These are phyloP conservation scores for Mythimna impura DNA, from an alignment of 2,888 invertebrate genomes.

Conservation along the genomic window DNA sequence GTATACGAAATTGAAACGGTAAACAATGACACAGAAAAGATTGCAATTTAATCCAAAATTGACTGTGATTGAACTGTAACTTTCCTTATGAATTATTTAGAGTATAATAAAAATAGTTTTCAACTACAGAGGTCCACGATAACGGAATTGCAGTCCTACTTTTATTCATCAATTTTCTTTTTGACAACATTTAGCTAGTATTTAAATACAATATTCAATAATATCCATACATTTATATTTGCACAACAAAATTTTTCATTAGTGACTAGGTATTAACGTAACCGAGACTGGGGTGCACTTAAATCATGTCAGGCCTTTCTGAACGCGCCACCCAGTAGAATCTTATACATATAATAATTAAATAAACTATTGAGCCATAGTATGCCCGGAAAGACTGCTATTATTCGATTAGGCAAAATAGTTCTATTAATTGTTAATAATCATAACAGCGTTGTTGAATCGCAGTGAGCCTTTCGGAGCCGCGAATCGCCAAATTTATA, in stretches of 20 bases:
- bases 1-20: conserved; percentile 16
- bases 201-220: conserved; percentile 1
- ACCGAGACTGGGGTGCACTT: background rate
- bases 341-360: conserved; percentile 2
- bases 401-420: conserved; percentile 35
- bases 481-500: conserved; percentile 6
- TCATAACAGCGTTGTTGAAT: conserved; percentile 2
- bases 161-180: conserved; percentile 3
- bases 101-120: conserved; percentile 1
- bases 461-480: conserved; percentile 16
- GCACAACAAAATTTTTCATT: conserved; percentile 11
- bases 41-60: conserved; percentile 56
- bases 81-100: conserved; percentile 23
- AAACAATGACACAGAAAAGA: conserved; percentile 39
- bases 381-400: conserved; percentile 55
- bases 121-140: conserved; percentile 2
- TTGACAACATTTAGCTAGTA: background rate
- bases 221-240: conserved; percentile 5
- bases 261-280: conserved; percentile 6
- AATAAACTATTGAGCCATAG: conserved; percentile 42
- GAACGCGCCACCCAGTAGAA: conserved; percentile 6
- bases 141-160: conserved; percentile 16
- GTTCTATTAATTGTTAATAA: conserved; percentile 11
- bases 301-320: conserved; percentile 19
- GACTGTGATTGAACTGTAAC: conserved; percentile 36